Evolutionary conservation across 2,113 vertebrate genomes (phyloP).

Genomic region (Leuciscus idus): DNA sequence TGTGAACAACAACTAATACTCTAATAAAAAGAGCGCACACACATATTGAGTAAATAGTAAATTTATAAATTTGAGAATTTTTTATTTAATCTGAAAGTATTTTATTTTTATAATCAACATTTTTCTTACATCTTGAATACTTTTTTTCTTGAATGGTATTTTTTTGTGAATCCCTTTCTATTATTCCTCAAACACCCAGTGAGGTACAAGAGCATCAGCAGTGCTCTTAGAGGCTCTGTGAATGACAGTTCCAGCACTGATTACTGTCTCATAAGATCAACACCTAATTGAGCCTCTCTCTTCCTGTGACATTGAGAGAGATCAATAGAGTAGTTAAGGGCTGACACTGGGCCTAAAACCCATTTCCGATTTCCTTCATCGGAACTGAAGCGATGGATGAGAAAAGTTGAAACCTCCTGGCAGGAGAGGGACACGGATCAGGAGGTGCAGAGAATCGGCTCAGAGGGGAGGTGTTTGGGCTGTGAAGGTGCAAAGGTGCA

Average conservation of each 20-base stretch:
- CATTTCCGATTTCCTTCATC: conserved; percentile 35
- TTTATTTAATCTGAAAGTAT: too few relatives aligned
- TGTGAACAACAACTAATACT: too few relatives aligned
- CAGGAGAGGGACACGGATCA: not conserved
- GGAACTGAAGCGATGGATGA: not conserved
- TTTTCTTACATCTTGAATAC: too few relatives aligned
- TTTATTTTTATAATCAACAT: too few relatives aligned
- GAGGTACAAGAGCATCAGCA: not conserved
- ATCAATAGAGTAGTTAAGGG: conserved; percentile 49
- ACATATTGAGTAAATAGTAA: too few relatives aligned
- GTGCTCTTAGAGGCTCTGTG: conserved; percentile 17
- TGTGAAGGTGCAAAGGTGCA: not conserved
- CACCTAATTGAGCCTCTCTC: conserved; percentile 38
- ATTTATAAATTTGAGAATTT: too few relatives aligned
- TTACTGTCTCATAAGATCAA: conserved; percentile 41
- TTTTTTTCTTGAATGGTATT: too few relatives aligned
- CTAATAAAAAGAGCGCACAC: too few relatives aligned
- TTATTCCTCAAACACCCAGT: not conserved
- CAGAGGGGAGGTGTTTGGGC: conserved; percentile 23
- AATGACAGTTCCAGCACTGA: conserved; percentile 41
- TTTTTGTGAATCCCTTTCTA: not conserved
- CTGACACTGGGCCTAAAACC: conserved; percentile 38
- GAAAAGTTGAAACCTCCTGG: not conserved
- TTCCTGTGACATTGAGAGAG: conserved; percentile 44
- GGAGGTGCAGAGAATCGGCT: not conserved